Evolutionary conservation across 1,140 invertebrate species (phyloP).

Genomic region (Drosophila dunni): DNA sequence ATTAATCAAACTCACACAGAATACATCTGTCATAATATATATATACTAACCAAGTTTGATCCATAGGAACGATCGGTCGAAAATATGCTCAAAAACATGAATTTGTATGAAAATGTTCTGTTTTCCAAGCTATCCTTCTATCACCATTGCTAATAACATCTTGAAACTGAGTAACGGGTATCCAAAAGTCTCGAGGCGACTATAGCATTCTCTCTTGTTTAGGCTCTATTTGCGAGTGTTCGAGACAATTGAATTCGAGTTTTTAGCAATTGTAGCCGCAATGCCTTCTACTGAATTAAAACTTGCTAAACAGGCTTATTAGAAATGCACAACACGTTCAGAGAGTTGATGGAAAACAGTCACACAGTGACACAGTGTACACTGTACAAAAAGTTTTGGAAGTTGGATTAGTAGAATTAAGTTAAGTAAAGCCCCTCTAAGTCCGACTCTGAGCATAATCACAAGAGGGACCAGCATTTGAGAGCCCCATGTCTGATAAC

Average conservation of each 20-base stretch:
- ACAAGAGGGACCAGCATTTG: slow-evolving; percentile 5
- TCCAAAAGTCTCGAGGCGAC: too few species aligned
- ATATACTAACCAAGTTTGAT: too few species aligned
- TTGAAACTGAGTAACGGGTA: too few species aligned
- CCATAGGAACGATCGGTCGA: too few species aligned
- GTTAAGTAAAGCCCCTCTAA: slow-evolving; percentile 34
- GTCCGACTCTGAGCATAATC: slow-evolving; percentile 31
- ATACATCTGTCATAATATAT: too few species aligned
- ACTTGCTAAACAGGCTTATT: slow-evolving; percentile 69
- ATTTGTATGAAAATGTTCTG: too few species aligned
- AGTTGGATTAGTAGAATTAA: slow-evolving; percentile 28
- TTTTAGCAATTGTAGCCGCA: slow-evolving; percentile 39
- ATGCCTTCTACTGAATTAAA: slow-evolving; percentile 68
- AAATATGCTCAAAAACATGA: too few species aligned
- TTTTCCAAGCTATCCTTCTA: too few species aligned
- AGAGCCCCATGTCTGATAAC: background rate
- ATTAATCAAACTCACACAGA: too few species aligned
- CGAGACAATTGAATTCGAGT: slow-evolving; percentile 25
- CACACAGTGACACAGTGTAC: slow-evolving; percentile 11
- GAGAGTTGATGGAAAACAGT: slow-evolving; percentile 25
- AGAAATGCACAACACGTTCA: slow-evolving; percentile 63
- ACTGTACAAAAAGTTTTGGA: background rate
- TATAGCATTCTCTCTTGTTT: too few species aligned
- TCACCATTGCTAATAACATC: too few species aligned
- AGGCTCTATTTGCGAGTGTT: slow-evolving; percentile 15